Percentiles rank a stretch among this genome's conserved stretches.
Evolutionary conservation across 2,113 vertebrate species (phyloP).

Genomic region (Clarias batrachus): DNA sequence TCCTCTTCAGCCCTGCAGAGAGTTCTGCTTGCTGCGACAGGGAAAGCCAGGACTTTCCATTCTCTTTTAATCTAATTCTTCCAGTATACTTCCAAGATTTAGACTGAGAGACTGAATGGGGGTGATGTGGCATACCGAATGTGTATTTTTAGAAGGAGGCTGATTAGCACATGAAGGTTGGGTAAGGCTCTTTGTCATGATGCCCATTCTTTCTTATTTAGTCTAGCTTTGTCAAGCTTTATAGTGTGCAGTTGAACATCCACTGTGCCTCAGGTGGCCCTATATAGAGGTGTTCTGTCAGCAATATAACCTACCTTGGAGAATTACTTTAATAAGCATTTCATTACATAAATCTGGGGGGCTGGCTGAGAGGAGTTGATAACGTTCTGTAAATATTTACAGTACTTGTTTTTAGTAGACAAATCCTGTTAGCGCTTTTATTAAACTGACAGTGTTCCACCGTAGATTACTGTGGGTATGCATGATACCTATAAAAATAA

Average conservation of each 20-base stretch:
- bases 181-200: slow-evolving; percentile 31
- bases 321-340: slow-evolving; percentile 51
- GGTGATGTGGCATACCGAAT: slow-evolving; percentile 2
- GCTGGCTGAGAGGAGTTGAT: not conserved
- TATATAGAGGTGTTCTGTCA: slow-evolving; percentile 29
- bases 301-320: slow-evolving; percentile 38
- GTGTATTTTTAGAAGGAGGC: slow-evolving; percentile 23
- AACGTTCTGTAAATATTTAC: slow-evolving; percentile 11
- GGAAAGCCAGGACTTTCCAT: slow-evolving; percentile 60
- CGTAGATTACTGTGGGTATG: not conserved
- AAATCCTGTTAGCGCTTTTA: slow-evolving; percentile 62
- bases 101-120: slow-evolving; percentile 30
- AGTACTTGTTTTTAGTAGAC: slow-evolving; percentile 62
- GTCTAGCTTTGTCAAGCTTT: slow-evolving; percentile 38
- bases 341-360: slow-evolving; percentile 28
- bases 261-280: slow-evolving; percentile 27
- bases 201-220: not conserved
- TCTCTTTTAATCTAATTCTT: slow-evolving; percentile 41
- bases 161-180: slow-evolving; percentile 45
- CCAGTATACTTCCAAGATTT: slow-evolving; percentile 26
- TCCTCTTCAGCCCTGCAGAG: slow-evolving; percentile 44
- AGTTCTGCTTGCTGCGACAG: slow-evolving; percentile 45
- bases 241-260: slow-evolving; percentile 39
- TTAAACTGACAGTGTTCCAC: not conserved
- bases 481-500: not conserved